phyloP scores from a whole-genome alignment of 2,888 invertebrate genomes.

The Ochropleura plecta region DNA sequence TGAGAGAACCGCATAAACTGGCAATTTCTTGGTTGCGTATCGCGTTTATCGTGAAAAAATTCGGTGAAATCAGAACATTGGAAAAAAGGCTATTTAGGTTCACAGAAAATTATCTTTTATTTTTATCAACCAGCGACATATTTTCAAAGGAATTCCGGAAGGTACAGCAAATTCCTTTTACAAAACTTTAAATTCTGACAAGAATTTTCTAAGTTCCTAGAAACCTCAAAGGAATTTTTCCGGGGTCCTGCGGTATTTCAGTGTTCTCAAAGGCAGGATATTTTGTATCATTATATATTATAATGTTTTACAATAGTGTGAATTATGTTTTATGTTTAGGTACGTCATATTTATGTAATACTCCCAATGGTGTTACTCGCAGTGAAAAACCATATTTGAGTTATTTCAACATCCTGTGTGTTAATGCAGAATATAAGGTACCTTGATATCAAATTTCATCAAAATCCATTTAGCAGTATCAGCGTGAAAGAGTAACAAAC shows the following conservation, averaged over 20 bases:
- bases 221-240: conserved; percentile 33
- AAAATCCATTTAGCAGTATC: too few relatives aligned
- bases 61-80: not conserved
- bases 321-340: not conserved
- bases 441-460: too few relatives aligned
- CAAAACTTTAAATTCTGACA: conserved; percentile 13
- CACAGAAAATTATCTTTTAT: not conserved
- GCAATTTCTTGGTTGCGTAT: conserved; percentile 32
- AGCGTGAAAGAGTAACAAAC: too few relatives aligned
- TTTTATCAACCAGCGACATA: not conserved
- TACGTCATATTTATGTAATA: not conserved
- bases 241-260: conserved; percentile 13
- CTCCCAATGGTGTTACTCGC: too few relatives aligned
- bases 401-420: too few relatives aligned
- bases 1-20: not conserved
- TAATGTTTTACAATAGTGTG: not conserved
- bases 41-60: conserved; percentile 6
- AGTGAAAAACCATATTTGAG: too few relatives aligned
- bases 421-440: too few relatives aligned
- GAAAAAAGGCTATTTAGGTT: not conserved
- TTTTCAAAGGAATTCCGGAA: conserved; percentile 3
- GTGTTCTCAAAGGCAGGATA: conserved; percentile 30
- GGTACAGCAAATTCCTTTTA: not conserved
- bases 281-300: conserved; percentile 12
- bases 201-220: conserved; percentile 11